Base-by-base conservation (phyloP, 2,113 vertebrate genomes). In the Phycodurus eques region DNA sequence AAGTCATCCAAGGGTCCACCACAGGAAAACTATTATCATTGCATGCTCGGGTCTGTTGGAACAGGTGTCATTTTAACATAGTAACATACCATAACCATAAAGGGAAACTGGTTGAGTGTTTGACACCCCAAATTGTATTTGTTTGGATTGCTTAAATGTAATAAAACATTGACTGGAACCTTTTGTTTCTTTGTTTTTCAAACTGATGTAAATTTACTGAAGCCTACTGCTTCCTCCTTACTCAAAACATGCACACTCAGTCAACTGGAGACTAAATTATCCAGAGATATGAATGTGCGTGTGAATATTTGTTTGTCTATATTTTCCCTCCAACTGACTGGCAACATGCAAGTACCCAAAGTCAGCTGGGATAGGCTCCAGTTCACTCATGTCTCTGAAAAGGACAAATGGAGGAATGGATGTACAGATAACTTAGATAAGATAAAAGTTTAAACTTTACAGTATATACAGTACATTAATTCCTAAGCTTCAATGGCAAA, bases 1-100 rank as follows among this genome's bases (percentile, higher is more conserved):
- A 77, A 77, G 71, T 22, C 4, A 63, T 75, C 8, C 53, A 20
- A 56, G 14, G 9, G 12, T 12, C 67, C 77, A 17, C 22, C 20
- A 17, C 17, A 39, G 12, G 11, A 44, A 53, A 22, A 31, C 4
- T 61, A 67, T 35, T 39, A 39, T 33, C 9, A 46, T 31, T n/a
- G 10, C 8, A 11, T 68, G 44, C 39, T 63, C 54, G 20, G 54
- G 13, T 27, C 20, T 65, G 42, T 66, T 66, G 27, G 4, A 66
- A 66, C 64, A 66, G 64, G 42, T 64, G 62, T 64, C 39, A 12
- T 42, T 44, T 5, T 44, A 64, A n/a, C 35, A 10, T 63, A 2
- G 33, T 12, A 62, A 39, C 60, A 35, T 62, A 33, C 15, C 60
- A 54, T 54, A 54, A 54, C 7, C 53, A 27, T 57, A 13, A 59